Evolutionary conservation across 1,140 invertebrate species (phyloP), one percentile per base, ranked within the genome.

Genomic region (Pseudomyrmex gracilis): DNA sequence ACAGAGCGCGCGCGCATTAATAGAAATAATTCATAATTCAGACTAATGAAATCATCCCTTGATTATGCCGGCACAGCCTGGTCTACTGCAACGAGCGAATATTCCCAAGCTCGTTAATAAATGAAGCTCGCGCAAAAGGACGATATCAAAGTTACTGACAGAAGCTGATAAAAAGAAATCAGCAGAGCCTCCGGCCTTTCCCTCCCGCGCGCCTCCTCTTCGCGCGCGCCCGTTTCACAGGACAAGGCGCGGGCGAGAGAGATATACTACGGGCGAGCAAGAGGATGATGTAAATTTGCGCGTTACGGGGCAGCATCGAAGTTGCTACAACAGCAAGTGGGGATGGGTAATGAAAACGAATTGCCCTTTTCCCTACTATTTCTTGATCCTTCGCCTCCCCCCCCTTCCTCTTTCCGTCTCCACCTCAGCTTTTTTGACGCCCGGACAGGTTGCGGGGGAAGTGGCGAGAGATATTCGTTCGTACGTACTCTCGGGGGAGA

Each of bases 261-360:
- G 61, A 53, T 68, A 87, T 86, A 73, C 53, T 63, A 82, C 45
- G 24, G 24, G 34, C 10, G 15, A 2, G 22, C 67, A 34, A 82
- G 45, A 67, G 85, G 85, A 74, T 82, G 86, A 87, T 88, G 87
- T 87, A 88, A 85, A 88, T 88, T 88, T 83, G 83, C 57, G 67
- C 74, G 87, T 88, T 85, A 85, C 87, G 10, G 71, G 63, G 45
- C 55, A 73, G 71, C 70, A 78, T 86, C 86, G 82, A 83, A 86
- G 85, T 86, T 85, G 70, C 71, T 34, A 22, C 47, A 22, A 47
- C 1, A 51, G 51, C 49, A n/a, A n/a, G 20, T 20, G 24, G 60
- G 70, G 58, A 49, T 64, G 85, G 76, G 83, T 88, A 88, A 88
- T 88, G 87, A 82, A 78, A 88, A 88, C 87, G 87, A 85, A 88